phyloP scores from a whole-genome alignment of 2,797 vertebrate genomes.

The Tapera naevia region DNA sequence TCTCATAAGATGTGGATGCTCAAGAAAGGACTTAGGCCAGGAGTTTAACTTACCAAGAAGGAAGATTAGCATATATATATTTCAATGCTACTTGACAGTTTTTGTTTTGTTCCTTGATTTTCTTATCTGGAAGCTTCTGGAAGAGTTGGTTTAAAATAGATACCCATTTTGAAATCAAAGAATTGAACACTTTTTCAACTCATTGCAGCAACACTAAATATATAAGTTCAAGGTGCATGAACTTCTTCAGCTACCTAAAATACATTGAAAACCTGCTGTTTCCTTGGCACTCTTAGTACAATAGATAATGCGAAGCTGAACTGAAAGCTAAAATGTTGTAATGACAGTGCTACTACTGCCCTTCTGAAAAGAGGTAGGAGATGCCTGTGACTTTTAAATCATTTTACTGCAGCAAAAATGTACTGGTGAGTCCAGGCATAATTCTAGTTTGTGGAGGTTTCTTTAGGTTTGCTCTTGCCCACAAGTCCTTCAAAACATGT shows the following conservation, averaged over 20 bases:
- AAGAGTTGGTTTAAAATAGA: conserved; percentile 17
- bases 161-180: conserved; percentile 13
- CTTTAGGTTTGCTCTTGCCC: not conserved
- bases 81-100: not conserved
- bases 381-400: not conserved
- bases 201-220: not conserved
- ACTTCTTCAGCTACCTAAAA: not conserved
- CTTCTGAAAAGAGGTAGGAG: not conserved
- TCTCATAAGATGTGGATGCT: not conserved
- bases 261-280: not conserved
- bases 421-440: not conserved
- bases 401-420: not conserved
- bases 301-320: not conserved
- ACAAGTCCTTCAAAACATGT: not conserved
- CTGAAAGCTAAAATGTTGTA: not conserved
- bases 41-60: not conserved
- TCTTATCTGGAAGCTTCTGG: not conserved
- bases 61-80: not conserved
- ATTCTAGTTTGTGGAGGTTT: not conserved
- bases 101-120: not conserved
- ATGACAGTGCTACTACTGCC: not conserved
- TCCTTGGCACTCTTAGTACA: not conserved
- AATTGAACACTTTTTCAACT: not conserved
- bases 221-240: not conserved
- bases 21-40: not conserved